Percentiles rank a stretch among this genome's conserved stretches.
Conservation (phyloP, 1,140 invertebrate species). For the Lysiphlebus fabarum region DNA sequence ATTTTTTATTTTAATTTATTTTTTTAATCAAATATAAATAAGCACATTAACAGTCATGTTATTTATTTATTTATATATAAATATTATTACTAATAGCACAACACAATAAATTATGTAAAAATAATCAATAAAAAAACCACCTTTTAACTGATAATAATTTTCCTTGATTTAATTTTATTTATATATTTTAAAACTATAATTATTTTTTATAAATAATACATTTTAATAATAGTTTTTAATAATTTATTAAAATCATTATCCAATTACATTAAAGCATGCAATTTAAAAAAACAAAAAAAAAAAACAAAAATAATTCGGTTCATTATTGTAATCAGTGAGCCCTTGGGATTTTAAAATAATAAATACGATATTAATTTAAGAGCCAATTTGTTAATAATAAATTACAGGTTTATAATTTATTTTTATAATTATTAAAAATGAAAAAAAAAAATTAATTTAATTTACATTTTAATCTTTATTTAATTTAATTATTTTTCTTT, state of each 20-base stretch:
- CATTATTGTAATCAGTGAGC: too few relatives aligned
- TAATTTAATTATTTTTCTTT: too few relatives aligned
- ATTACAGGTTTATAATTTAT: too few relatives aligned
- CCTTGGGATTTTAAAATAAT: slow-evolving; percentile 1
- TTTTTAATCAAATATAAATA: slow-evolving; percentile 2
- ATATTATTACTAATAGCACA: slow-evolving; percentile 21
- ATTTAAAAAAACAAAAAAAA: too few relatives aligned
- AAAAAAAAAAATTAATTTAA: not conserved
- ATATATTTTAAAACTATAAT: not conserved
- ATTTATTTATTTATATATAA: slow-evolving; percentile 10
- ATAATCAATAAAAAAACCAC: not conserved
- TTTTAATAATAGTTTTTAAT: not conserved
- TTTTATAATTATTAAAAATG: not conserved
- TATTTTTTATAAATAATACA: not conserved
- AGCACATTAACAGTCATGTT: slow-evolving; percentile 11
- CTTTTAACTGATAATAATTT: too few relatives aligned
- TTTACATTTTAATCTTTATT: not conserved
- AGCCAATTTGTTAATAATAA: too few relatives aligned
- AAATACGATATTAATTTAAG: too few relatives aligned
- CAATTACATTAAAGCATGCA: too few relatives aligned
- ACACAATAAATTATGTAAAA: slow-evolving; percentile 16
- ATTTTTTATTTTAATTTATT: too few relatives aligned
- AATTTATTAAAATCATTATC: too few relatives aligned
- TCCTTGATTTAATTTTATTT: not conserved
- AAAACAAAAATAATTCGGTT: too few relatives aligned